Evolutionary conservation across 2,113 vertebrate species (phyloP).

Genomic region (Salvator merianae): DNA sequence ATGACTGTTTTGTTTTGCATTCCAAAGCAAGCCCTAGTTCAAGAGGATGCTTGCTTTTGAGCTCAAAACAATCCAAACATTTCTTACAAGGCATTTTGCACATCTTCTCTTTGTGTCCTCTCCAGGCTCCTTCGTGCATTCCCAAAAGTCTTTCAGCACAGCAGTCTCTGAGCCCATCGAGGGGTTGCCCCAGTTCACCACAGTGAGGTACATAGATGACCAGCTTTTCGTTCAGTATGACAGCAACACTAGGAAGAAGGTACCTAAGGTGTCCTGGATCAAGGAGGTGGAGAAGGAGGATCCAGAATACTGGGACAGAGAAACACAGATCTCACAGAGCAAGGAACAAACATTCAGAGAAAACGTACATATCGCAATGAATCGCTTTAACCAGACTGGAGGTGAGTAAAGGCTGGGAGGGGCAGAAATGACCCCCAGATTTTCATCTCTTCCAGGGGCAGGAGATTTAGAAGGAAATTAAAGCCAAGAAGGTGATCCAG

Average conservation of each 20-base stretch:
- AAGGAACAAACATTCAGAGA: fast-evolving
- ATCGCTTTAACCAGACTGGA: constrained; percentile 36
- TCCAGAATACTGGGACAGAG: fast-evolving
- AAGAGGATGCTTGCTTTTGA: too few species aligned
- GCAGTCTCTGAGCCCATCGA: background rate
- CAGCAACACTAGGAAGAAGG: background rate
- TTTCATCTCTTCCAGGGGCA: background rate
- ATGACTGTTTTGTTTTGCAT: too few species aligned
- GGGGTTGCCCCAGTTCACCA: background rate
- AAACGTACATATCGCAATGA: fast-evolving
- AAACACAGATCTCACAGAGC: fast-evolving
- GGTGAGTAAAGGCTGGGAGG: background rate
- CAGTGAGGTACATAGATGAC: constrained; percentile 8
- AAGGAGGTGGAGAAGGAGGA: background rate
- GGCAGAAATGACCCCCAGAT: background rate
- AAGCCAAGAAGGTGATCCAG: too few species aligned
- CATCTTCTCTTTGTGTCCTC: background rate
- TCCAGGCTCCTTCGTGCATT: background rate
- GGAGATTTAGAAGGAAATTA: background rate
- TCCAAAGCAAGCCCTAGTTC: too few species aligned
- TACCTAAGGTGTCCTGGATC: constrained; percentile 27
- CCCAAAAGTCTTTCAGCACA: background rate
- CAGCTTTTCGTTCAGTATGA: background rate
- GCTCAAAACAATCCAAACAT: too few species aligned
- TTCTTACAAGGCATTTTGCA: background rate